Evolutionary conservation across 2,888 invertebrate species (phyloP), one percentile per base, ranked within the genome.

Genomic region (Meganola albula): DNA sequence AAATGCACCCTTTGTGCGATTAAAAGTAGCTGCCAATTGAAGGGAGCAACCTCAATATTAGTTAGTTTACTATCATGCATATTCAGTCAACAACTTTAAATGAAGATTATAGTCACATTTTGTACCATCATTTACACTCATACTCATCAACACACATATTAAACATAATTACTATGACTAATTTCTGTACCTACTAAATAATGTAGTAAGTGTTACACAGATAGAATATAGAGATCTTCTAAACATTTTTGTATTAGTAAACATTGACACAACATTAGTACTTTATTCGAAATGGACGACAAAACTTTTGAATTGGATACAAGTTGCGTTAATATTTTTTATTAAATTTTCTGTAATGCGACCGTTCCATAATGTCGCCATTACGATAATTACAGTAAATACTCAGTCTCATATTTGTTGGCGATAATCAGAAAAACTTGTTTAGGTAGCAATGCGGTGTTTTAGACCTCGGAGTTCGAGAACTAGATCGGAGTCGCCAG

Each of bases 381-480:
- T 70, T 63, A 64, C 58, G 73, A 75, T 67, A 68, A 74, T 48
- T 74, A 76, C 83, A 84, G 70, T 67, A 75, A 75, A 69, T 82
- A 80, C 66, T 85, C 84, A 85, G 84, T 85, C 84, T 85, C 84
- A 83, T 83, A 62, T 68, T 74, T 67, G 74, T 82, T 83, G 78
- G 82, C 80, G 73, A 64, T 71, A 55, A 53, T 67, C 69, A 50
- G 65, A 53, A 53, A 58, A 53, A 49, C 63, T 47, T 49, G 56
- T 67, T 88, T 90, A 89, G 63, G 90, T 88, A 28, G 84, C 70
- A 46, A 85, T 85, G 59, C 80, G 82, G 63, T 90, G 89, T 70
- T 91, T 91, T 32, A 91, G 78, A 31, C 89, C 89, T 48, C 89
- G 87, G 31, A 91, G 84, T 69, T 91, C 90, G 24, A 87, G 76